Evolutionary conservation across 2,797 vertebrate species (phyloP), one percentile per base, ranked within the genome.

Genomic region (Pseudochirops corinnae): DNA sequence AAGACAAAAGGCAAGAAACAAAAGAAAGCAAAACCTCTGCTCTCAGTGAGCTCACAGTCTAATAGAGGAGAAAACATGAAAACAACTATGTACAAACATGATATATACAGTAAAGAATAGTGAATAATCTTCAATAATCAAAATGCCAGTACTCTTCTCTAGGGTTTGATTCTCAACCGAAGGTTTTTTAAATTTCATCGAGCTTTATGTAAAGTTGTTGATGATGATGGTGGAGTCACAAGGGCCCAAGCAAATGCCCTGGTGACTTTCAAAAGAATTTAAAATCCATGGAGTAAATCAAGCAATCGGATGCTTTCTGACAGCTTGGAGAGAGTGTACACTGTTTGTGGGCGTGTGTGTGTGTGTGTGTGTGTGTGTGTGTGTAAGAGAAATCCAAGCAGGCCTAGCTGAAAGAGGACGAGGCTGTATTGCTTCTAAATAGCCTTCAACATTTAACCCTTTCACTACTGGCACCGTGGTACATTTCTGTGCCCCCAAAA

Each of bases 251-350:
- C 95, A 97, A 97, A 93, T 96, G 0, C 14, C 28, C 92, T 52
- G 60, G 10, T 96, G 50, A 96, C 91, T 93, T 93, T 91, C 13
- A 55, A 93, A 93, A 93, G 91, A 82, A 90, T 97, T 97, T 95
- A n/a, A 87, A 90, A 95, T 96, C 95, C 93, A 82, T 91, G 93
- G 74, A 94, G 87, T 60, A 97, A 87, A 97, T 97, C 6, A 0
- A 55, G n/a, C 52, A 92, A n/a, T 97, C 91, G 21, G 95, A 97
- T 96, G 60, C 94, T 96, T 97, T 96, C 92, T 96, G 96, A 97
- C 94, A 97, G 95, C 91, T 96, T 26, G 7, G 55, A 21, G 60
- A 94, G 5, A 4, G 33, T 92, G 56, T 57, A 82, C 11, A 82
- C n/a, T 39, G 74, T 93, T 93, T 95, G 87, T 96, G 90, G 94